Conservation (phyloP, 2,113 vertebrate species). For the Ictalurus punctatus region DNA sequence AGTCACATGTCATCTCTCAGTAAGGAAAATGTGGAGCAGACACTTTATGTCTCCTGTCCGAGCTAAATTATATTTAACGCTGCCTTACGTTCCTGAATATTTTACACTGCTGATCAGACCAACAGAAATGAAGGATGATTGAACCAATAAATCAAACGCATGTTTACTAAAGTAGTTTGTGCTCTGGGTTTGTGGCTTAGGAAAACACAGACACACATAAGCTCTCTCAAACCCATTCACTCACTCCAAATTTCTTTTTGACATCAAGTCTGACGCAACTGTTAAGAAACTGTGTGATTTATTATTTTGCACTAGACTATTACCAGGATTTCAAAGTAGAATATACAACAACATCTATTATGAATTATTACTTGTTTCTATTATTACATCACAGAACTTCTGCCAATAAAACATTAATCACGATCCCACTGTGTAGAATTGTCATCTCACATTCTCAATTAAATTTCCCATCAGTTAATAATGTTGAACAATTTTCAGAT, state of each 20-base stretch:
- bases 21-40: constrained; percentile 22
- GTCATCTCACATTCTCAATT: constrained; percentile 19
- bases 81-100: constrained; percentile 56
- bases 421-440: not conserved
- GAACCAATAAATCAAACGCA: constrained; percentile 57
- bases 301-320: constrained; percentile 60
- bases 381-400: constrained; percentile 11
- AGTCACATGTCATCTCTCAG: constrained; percentile 32
- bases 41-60: constrained; percentile 33
- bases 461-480: constrained; percentile 18
- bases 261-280: constrained; percentile 20
- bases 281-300: constrained; percentile 59
- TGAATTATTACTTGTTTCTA: constrained; percentile 24
- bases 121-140: constrained; percentile 61
- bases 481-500: constrained; percentile 39
- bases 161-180: constrained; percentile 52
- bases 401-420: constrained; percentile 21
- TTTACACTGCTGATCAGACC: constrained; percentile 51
- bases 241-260: not conserved
- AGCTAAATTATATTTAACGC: constrained; percentile 51
- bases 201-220: constrained; percentile 30
- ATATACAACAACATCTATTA: constrained; percentile 27
- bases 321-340: not conserved
- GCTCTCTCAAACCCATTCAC: not conserved
- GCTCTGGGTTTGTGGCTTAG: constrained; percentile 32